Evolutionary conservation across 2,888 invertebrate genomes (phyloP), one percentile per base, ranked within the genome.

Genomic region (Candidula unifasciata): DNA sequence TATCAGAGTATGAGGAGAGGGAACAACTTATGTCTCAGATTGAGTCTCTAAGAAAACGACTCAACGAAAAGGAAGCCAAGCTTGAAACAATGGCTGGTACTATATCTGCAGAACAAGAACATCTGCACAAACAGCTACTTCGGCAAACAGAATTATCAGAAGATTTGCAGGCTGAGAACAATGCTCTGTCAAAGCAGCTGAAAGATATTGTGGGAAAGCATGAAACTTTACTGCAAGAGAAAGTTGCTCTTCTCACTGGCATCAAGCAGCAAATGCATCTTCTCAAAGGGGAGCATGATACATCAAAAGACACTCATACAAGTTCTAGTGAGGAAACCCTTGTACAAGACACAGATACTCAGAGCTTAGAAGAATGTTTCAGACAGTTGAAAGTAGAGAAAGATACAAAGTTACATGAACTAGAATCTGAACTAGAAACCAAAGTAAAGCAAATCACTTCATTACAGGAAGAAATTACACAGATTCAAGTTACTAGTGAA

Each of bases 301-400:
- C 90, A 3, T 85, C 90, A 81, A 90, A 91, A 71, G 92, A 91
- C 87, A 90, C 90, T 88, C 80, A 90, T 8, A 89, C 89, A 88
- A 89, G 89, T 69, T 77, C 90, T 13, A 91, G 89, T 85, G 87
- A 89, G 37, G 86, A 87, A 18, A 87, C 87, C 27, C 89, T 90
- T 64, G 84, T 85, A 52, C 89, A 89, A 82, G 90, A 90, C 78
- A 89, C 89, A 60, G 85, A 87, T 85, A 86, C 90, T 30, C 69
- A 85, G 60, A 83, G 80, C 33, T 71, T 90, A 21, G 83, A 83
- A 27, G 87, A 88, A 57, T 73, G 83, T 21, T 77, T 80, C 71
- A 83, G 81, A 84, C 85, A 79, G 73, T 44, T 88, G 18, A 87
- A 86, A 85, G 81, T 84, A 30, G 88, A 90, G 77, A 87, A 87